These are phyloP conservation scores for Astyanax mexicanus DNA, from an alignment of 2,797 vertebrate genomes.

Conservation along the genomic window DNA sequence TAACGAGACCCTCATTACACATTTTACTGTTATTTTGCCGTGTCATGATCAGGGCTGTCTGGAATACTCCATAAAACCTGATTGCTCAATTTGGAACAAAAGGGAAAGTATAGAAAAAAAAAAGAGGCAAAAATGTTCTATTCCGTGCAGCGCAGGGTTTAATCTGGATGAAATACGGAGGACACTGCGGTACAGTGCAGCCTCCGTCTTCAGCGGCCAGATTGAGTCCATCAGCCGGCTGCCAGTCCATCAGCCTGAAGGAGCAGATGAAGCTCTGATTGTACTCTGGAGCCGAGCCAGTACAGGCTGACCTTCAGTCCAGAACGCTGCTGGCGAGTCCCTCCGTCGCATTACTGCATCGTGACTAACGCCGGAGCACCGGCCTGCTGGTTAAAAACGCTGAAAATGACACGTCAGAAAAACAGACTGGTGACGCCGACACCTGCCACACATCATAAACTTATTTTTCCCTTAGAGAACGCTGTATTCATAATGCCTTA, in stretches of 20 bases:
- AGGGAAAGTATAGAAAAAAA: too few relatives aligned
- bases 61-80: neutral
- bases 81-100: too few relatives aligned
- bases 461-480: too few relatives aligned
- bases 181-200: neutral
- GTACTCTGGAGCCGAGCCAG: constrained; percentile 29
- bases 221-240: constrained; percentile 17
- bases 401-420: neutral
- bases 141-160: too few relatives aligned
- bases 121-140: too few relatives aligned
- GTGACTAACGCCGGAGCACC: constrained; percentile 7
- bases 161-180: too few relatives aligned
- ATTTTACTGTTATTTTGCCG: constrained; percentile 8
- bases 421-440: neutral
- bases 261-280: constrained; percentile 41
- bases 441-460: too few relatives aligned
- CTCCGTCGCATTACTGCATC: neutral
- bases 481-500: too few relatives aligned
- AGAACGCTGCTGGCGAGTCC: neutral
- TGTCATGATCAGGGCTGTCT: neutral
- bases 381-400: neutral
- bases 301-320: constrained; percentile 40
- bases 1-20: constrained; percentile 29
- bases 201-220: neutral
- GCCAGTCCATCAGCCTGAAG: neutral